These are phyloP conservation scores for Eretmochelys imbricata DNA, from an alignment of 2,113 vertebrate species.

Conservation along the genomic window DNA sequence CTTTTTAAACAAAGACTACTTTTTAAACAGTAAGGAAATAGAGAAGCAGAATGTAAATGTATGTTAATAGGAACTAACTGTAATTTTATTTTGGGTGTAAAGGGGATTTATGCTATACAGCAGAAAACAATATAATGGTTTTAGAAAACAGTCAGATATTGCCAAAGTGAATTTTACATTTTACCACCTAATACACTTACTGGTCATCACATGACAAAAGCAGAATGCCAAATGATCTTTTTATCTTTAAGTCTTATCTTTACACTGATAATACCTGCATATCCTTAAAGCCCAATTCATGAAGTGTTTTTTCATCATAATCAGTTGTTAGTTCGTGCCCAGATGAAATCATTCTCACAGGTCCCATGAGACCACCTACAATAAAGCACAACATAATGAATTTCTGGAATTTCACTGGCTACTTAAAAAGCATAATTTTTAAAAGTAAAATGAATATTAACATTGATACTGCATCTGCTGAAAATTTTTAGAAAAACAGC, in stretches of 20 bases:
- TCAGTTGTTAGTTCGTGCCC: slow-evolving; percentile 98
- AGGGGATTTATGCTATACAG: fast-evolving
- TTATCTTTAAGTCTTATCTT: neutral
- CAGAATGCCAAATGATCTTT: neutral
- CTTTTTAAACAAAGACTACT: neutral
- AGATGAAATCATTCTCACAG: slow-evolving; percentile 98
- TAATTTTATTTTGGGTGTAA: neutral
- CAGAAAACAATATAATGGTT: neutral
- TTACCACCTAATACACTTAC: neutral
- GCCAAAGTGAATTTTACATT: neutral
- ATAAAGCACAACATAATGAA: slow-evolving; percentile 22
- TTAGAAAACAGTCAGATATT: neutral
- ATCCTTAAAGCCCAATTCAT: slow-evolving; percentile 98
- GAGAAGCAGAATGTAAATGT: neutral
- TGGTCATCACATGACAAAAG: neutral
- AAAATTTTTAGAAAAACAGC: neutral
- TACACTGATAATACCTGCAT: slow-evolving; percentile 89
- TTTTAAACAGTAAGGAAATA: neutral
- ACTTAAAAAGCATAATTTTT: neutral
- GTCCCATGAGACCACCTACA: slow-evolving; percentile 96
- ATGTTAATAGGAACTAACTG: neutral
- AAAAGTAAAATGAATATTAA: neutral
- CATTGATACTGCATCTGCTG: neutral
- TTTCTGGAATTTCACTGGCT: neutral
- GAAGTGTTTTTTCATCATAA: slow-evolving; percentile 98